Evolutionary conservation across 2,888 invertebrate genomes (phyloP), one percentile per base, ranked within the genome.

Genomic region (Campoletis raptor): DNA sequence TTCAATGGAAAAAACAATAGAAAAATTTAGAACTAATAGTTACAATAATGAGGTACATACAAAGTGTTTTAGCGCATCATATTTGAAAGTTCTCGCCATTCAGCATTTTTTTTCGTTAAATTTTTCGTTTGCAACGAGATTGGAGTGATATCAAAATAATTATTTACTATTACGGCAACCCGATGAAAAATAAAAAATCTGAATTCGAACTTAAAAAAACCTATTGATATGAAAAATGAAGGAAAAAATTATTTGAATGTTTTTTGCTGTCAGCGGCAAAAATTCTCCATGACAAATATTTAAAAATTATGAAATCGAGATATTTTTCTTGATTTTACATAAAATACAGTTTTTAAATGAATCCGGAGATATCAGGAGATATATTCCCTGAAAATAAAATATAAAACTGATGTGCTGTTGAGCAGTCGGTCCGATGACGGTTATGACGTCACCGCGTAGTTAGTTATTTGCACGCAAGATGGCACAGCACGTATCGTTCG

Each of bases 361-460:
- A n/a, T n/a, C n/a, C n/a, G n/a, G n/a, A n/a, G n/a, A 21, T 21
- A 48, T 21, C 54, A 2, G 24, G 57, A 61, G 57, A 57, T 57
- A 24, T 9, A 24, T 10, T 57, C 24, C 24, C 24, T 24, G 12
- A 24, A 15, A 48, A 3, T 48, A 18, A 12, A 61, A 61, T 12
- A 61, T 24, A 57, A 57, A 61, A 61, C 57, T 18, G n/a, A n/a
- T 52, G 30, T 30, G 57, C 24, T 24, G 57, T 61, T 61, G 30
- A 61, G n/a, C n/a, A n/a, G n/a, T n/a, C n/a, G n/a, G n/a, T 12
- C 57, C 30, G 24, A 61, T 61, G 57, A 61, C 30, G 30, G 57
- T 61, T 61, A 61, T 61, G 57, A 61, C 57, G 57, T 61, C 57
- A 61, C 57, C 15, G 30, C 30, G 12, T 6, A 30, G 57, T 61